A percentile compares a stretch with the other conserved stretches of the same genome.
These are phyloP conservation scores for Lophotriccus pileatus DNA, from an alignment of 2,797 vertebrate genomes.

Conservation along the genomic window DNA sequence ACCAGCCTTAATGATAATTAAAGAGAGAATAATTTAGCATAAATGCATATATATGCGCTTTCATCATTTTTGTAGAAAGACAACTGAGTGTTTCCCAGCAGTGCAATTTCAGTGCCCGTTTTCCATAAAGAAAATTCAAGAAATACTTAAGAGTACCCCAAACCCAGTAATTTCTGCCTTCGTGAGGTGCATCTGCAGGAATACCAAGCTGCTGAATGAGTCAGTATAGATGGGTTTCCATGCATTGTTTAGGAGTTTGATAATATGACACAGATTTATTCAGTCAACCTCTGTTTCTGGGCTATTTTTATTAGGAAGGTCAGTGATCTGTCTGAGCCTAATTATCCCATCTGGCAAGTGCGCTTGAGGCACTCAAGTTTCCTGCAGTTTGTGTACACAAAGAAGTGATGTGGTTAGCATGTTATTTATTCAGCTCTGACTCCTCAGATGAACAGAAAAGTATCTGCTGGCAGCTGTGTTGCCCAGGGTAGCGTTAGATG, in stretches of 20 bases:
- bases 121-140: background rate
- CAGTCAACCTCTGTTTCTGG: background rate
- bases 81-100: background rate
- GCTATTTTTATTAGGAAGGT: conserved; percentile 45
- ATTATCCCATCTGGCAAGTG: conserved; percentile 31
- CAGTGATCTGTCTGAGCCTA: conserved; percentile 50
- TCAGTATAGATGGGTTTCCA: background rate
- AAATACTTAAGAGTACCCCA: background rate
- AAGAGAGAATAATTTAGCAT: conserved; percentile 34
- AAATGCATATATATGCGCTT: conserved; percentile 26
- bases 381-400: background rate
- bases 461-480: background rate
- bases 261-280: conserved; percentile 33
- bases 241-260: background rate
- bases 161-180: background rate
- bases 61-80: background rate
- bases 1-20: conserved; percentile 25
- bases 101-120: background rate
- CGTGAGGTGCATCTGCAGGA: background rate
- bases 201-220: background rate
- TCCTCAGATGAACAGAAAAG: background rate
- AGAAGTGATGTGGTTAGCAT: background rate
- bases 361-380: background rate
- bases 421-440: background rate
- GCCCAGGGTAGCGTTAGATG: background rate